Conservation (phyloP, 1,140 invertebrate species). For the Protaetia brevitarsis region DNA sequence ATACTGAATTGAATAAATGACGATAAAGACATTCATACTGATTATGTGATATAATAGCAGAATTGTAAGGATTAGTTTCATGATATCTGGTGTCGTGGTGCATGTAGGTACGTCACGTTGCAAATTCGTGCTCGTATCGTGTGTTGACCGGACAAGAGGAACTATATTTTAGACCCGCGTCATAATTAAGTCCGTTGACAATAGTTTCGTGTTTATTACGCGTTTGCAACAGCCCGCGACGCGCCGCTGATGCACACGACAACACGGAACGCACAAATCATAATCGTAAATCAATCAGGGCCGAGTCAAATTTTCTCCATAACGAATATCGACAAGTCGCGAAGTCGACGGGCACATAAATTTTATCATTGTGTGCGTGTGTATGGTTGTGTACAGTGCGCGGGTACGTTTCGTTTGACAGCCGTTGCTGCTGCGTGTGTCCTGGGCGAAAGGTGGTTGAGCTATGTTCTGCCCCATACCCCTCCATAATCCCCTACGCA, state of each 20-base stretch:
- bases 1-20: too few species aligned
- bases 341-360: slow-evolving; percentile 20
- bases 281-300: slow-evolving; percentile 15
- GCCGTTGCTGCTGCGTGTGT: slow-evolving; percentile 20
- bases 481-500: slow-evolving; percentile 20
- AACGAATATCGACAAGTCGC: slow-evolving; percentile 22
- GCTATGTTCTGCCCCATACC: slow-evolving; percentile 9
- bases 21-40: too few species aligned
- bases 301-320: slow-evolving; percentile 21
- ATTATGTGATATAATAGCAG: too few species aligned
- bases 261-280: slow-evolving; percentile 4
- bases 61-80: too few species aligned
- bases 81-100: too few species aligned
- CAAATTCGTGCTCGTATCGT: not conserved
- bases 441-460: slow-evolving; percentile 20
- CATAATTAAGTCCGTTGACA: not conserved
- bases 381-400: not conserved
- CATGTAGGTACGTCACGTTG: not conserved
- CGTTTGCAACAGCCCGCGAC: not conserved
- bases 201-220: not conserved
- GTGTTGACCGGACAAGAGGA: not conserved
- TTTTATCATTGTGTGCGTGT: slow-evolving; percentile 6
- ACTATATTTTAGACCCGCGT: not conserved
- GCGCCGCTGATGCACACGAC: not conserved
- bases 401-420: slow-evolving; percentile 25